phyloP scores from a whole-genome alignment of 1,140 invertebrate species.

The Procambarus clarkii region DNA sequence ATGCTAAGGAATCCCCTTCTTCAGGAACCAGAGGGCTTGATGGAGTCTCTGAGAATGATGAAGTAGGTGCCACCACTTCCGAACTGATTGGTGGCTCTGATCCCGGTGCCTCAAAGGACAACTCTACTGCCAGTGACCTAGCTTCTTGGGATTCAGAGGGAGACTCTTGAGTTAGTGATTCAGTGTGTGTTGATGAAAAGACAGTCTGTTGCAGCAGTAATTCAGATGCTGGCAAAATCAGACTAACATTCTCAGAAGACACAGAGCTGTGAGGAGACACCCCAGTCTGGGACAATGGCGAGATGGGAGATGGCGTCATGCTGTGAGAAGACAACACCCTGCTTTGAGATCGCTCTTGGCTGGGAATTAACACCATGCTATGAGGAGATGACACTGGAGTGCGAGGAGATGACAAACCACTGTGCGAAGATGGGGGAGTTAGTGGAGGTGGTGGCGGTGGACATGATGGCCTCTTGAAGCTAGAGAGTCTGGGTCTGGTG shows the following conservation, averaged over 20 bases:
- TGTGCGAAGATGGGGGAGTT: neutral
- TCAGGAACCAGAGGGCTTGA: neutral
- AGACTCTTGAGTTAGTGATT: neutral
- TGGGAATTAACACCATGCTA: neutral
- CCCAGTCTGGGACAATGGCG: neutral
- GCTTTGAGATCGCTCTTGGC: neutral
- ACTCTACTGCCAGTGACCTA: neutral
- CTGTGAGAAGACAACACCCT: neutral
- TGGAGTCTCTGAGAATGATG: neutral
- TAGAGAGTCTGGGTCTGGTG: neutral
- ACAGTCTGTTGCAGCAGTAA: neutral
- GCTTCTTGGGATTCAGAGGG: neutral
- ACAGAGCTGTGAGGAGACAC: neutral
- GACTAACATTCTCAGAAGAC: no score
- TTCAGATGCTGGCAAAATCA: neutral
- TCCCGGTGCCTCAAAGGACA: neutral
- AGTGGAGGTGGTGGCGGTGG: slow-evolving; percentile 8
- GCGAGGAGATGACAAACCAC: neutral
- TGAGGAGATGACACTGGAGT: neutral
- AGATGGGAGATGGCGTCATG: neutral
- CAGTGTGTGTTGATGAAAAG: neutral
- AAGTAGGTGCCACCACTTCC: neutral
- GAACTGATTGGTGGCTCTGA: neutral
- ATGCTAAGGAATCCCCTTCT: neutral
- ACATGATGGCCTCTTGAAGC: slow-evolving; percentile 3